Base-by-base conservation (phyloP, 2,113 vertebrate species). In the pig (Sus scrofa) region DNA sequence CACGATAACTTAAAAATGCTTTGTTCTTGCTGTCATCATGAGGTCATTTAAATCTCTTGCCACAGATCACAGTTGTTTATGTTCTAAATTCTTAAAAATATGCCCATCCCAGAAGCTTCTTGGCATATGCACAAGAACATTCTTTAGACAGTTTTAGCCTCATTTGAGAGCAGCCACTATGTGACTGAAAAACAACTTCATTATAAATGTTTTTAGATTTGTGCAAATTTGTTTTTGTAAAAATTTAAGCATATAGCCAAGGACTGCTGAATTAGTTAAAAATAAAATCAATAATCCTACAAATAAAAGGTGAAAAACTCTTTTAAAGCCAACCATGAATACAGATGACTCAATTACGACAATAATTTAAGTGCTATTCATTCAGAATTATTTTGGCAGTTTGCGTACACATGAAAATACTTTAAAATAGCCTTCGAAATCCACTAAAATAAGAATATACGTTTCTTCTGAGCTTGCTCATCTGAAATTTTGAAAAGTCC, bases 21-120 rank as follows among this genome's bases (percentile, higher is more conserved):
- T 97, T 98, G 98, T 98, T 98, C 95, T 97, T 58, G n/a, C 14
- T 93, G 95, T 96, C 95, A 97, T 94, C 79, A 96, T 95, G 95
- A 96, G 93, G 93, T 98, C 95, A 98, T 95, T 97, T 96, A 97
- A 96, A 93, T 93, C 68, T 95, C 65, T 83, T 97, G 81, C 95
- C 91, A 96, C 77, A 95, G 86, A 96, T 96, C 89, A 96, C 60
- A 97, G 94, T 79, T 97, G 93, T 97, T 98, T 98, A 98, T 97
- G 84, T 96, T 96, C 86, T 93, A 96, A 97, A 54, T 96, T 94
- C 83, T 97, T 93, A 97, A 98, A 98, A 97, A 96, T 97, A 97
- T 94, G 91, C 81, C 94, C 70, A 97, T 95, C 94, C 85, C 94
- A 98, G 95, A 95, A 97, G 96, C 58, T 71, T 97, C 70, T 56